Base-by-base conservation (phyloP, 2,797 vertebrate species). In the Halcyon chelicuti region DNA sequence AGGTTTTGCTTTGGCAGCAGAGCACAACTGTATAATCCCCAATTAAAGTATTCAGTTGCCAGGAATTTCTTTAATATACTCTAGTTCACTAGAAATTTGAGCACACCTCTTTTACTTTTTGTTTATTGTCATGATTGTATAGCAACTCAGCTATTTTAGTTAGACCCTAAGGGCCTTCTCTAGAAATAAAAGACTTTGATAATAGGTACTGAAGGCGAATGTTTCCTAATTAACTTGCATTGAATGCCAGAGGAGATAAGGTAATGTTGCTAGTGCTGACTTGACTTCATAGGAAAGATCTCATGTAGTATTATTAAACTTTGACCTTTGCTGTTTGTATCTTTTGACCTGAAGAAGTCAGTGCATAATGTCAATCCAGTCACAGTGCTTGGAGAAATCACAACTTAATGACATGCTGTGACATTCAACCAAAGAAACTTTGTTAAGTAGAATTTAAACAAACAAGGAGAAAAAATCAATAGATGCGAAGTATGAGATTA, bases 141-240 rank as follows among this genome's bases (percentile, higher is more conserved):
- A 79, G 77, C 65, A 92, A 88, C 66, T 74, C 20, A 25, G 13
- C 25, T 51, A 77, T 78, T 95, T 93, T 70, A 93, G 49, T 54
- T 44, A 72, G 80, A 94, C 60, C 73, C 70, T 75, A 81, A 61
- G 3, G 26, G 54, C 10, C 26, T 91, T 76, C 68, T 73, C 61
- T 88, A 92, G 83, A 94, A 97, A 93, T 94, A 86, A 86, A 77
- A 62, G 28, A 67, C 54, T 91, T 63, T 70, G 57, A 75, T 72
- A 58, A 81, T 58, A 83, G 85, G 51, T 73, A 91, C 57, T 83
- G 62, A 86, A 76, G 63, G 52, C 72, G 84, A 92, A 75, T 42
- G 17, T 62, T 94, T 96, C 62, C 75, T 91, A 94, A 93, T 94
- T 95, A 95, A 94, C 76, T 90, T 13, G 7, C 16, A 89, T 10